phyloP scores from a whole-genome alignment of 2,888 invertebrate species.

The Hesperia comma region DNA sequence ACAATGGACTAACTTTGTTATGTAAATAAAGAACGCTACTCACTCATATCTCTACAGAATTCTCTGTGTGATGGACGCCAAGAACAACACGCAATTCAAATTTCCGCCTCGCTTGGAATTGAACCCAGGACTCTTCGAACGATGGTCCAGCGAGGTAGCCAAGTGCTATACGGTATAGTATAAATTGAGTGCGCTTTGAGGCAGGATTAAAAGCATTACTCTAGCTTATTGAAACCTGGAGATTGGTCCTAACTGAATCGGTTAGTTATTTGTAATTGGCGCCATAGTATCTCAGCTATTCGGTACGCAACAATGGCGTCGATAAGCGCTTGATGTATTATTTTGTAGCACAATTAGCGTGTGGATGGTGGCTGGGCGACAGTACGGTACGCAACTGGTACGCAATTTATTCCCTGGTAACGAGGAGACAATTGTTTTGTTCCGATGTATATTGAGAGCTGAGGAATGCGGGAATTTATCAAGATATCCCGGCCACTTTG shows the following conservation, averaged over 20 bases:
- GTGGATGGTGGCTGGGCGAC: conserved; percentile 44
- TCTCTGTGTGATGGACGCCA: no score
- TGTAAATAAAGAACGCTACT: no score
- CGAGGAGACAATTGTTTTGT: conserved; percentile 41
- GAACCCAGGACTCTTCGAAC: no score
- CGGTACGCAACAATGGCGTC: conserved; percentile 41
- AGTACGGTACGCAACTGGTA: conserved; percentile 12
- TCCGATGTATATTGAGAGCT: conserved; percentile 21
- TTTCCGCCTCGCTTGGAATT: no score
- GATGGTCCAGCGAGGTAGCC: no score
- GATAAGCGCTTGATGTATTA: conserved; percentile 71
- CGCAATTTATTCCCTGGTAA: conserved; percentile 36
- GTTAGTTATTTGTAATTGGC: conserved; percentile 48
- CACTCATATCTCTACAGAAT: no score
- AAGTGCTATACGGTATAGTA: background rate
- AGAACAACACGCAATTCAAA: no score
- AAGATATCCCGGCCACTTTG: conserved; percentile 12
- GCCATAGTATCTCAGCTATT: conserved; percentile 46
- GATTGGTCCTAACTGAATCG: conserved; percentile 36
- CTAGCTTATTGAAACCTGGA: conserved; percentile 6
- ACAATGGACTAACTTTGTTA: no score
- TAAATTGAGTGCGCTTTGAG: background rate
- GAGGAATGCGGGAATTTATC: conserved; percentile 22
- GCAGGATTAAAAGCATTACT: background rate
- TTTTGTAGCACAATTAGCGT: conserved; percentile 69